Evolutionary conservation across 2,888 invertebrate genomes (phyloP).

Genomic region (Acholoe squamosa): DNA sequence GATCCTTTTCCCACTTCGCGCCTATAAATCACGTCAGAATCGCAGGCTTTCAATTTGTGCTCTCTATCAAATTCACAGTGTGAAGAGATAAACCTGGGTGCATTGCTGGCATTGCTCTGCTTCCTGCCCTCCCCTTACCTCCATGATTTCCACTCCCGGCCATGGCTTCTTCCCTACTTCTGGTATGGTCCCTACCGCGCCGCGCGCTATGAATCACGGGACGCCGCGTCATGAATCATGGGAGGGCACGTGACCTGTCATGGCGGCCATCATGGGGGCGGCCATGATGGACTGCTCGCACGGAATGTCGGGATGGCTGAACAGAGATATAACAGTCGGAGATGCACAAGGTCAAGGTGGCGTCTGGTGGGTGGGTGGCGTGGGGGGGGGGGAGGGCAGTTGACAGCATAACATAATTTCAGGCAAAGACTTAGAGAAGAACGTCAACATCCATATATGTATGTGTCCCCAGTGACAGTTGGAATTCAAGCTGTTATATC

Average conservation of each 20-base stretch:
- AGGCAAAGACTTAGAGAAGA: too few species aligned
- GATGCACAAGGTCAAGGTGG: background rate
- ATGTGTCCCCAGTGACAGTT: too few species aligned
- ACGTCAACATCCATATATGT: too few species aligned
- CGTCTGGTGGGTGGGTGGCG: background rate
- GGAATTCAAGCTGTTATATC: too few species aligned
- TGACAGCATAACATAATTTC: too few species aligned
- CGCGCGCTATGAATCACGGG: background rate
- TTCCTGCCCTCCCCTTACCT: background rate
- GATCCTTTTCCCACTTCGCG: conserved; percentile 46
- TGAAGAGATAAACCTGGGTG: conserved; percentile 42
- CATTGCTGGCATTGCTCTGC: background rate
- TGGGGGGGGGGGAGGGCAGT: background rate
- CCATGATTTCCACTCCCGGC: background rate
- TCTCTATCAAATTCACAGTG: conserved; percentile 26
- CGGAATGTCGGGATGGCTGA: conserved; percentile 30
- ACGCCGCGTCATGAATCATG: conserved; percentile 42
- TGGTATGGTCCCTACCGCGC: background rate
- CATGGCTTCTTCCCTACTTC: background rate
- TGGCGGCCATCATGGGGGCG: background rate
- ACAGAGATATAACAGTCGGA: conserved; percentile 18
- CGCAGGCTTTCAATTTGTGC: conserved; percentile 53
- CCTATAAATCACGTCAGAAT: conserved; percentile 50
- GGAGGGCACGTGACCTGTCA: conserved; percentile 44
- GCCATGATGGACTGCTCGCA: conserved; percentile 36